Percentiles rank a stretch among this genome's conserved stretches.
phyloP scores from a whole-genome alignment of 1,140 invertebrate species.

The Hyles euphorbiae region DNA sequence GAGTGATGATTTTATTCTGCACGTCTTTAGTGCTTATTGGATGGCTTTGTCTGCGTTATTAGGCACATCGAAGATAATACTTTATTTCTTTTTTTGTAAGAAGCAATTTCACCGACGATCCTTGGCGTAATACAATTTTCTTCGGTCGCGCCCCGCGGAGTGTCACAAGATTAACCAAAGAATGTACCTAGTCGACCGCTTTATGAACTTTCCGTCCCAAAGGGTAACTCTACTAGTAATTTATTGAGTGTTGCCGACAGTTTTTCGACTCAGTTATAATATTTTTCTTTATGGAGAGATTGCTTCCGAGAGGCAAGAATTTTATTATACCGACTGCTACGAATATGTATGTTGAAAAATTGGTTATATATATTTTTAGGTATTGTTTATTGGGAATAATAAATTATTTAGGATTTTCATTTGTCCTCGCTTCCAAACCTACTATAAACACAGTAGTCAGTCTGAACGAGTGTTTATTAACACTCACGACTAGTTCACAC shows the following conservation, averaged over 20 bases:
- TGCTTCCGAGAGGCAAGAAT: too few relatives aligned
- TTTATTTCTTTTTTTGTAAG: slow-evolving; percentile 30
- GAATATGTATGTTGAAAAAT: too few relatives aligned
- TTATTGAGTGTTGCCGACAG: slow-evolving; percentile 21
- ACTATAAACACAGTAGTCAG: too few relatives aligned
- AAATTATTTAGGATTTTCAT: too few relatives aligned
- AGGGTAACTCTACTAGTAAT: slow-evolving; percentile 27
- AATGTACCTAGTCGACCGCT: slow-evolving; percentile 21
- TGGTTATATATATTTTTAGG: too few relatives aligned
- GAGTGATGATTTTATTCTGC: too few relatives aligned
- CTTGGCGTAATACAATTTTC: slow-evolving; percentile 36
- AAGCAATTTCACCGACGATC: slow-evolving; percentile 35
- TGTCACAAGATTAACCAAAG: slow-evolving; percentile 24
- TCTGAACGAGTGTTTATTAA: too few relatives aligned
- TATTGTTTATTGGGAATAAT: too few relatives aligned
- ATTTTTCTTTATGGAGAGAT: too few relatives aligned
- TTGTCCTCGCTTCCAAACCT: too few relatives aligned
- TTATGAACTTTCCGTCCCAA: slow-evolving; percentile 31
- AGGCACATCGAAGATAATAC: slow-evolving; percentile 29
- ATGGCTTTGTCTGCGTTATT: slow-evolving; percentile 26
- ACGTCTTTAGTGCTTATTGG: slow-evolving; percentile 2
- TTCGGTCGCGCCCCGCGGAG: slow-evolving; percentile 27
- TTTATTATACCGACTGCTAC: too few relatives aligned
- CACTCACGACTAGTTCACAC: too few relatives aligned
- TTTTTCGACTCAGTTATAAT: slow-evolving; percentile 9